Evolutionary conservation across 2,113 vertebrate genomes (phyloP), one percentile per base, ranked within the genome.

Genomic region (Solenodon paradoxus): DNA sequence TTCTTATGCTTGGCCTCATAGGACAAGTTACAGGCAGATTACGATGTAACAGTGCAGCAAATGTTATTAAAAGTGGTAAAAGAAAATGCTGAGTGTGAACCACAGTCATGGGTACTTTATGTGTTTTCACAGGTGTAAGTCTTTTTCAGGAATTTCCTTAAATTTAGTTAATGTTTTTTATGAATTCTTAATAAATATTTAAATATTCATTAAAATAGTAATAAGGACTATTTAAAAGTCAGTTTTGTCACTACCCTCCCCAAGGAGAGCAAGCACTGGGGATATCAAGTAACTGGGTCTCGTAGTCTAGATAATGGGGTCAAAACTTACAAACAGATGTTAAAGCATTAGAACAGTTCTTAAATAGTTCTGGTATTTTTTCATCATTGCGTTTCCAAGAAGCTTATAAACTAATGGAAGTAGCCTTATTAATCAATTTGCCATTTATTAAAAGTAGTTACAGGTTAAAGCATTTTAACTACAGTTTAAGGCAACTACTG

Each of bases 61-160:
- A 57, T 83, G 91, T 92, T 96, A 94, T 97, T 92, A 94, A 98
- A 95, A 11, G 64, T 45, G 92, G 57, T 85, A 83, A 94, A 97
- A 95, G 51, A 96, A 92, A 96, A 95, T 49, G 63, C 20, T 90
- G 19, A 63, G 80, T 83, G 77, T 35, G 94, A 97, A 94, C 95
- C 51, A 79, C 12, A 88, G 72, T 57, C 92, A 71, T 40, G 88
- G 85, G 42, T 5, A 5, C 78, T 97, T 95, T 80, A 87, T 77
- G 77, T 96, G 53, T 95, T 97, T 97, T 97, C 88, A 79, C 59
- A 96, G 97, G 85, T 94, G 35, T 71, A 92, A 90, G 79, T 35
- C 88, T 97, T 96, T 92, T 93, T 90, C 8, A 77, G 93, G 26
- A 78, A 93, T 94, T 78, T 64, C 1, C 83, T 95, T 95, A 45